Conservation (phyloP, 1,140 invertebrate genomes). For the Formica exsecta region DNA sequence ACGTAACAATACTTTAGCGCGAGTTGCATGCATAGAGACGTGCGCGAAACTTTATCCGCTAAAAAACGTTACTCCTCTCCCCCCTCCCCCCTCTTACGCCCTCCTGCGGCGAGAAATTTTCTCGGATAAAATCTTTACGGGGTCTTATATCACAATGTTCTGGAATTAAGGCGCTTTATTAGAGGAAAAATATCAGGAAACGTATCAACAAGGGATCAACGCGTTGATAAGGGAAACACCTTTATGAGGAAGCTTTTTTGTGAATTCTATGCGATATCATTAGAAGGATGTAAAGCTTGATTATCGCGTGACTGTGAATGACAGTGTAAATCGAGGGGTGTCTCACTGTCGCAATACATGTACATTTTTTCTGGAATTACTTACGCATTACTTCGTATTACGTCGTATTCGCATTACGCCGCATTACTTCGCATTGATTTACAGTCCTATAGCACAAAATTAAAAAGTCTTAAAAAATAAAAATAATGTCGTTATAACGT, state of each 20-base stretch:
- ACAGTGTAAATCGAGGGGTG: not conserved
- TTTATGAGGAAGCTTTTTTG: not conserved
- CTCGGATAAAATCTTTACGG: no score
- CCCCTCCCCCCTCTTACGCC: no score
- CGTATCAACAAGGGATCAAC: not conserved
- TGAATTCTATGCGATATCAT: not conserved
- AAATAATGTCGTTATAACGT: no score
- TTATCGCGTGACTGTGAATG: not conserved
- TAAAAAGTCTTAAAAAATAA: no score
- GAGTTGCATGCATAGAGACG: no score
- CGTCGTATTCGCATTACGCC: no score
- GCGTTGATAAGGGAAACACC: not conserved
- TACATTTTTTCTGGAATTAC: no score
- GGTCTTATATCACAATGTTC: not conserved
- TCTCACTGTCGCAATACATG: no score
- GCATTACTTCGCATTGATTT: no score
- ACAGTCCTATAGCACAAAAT: no score
- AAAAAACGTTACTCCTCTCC: not conserved
- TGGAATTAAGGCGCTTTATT: slow-evolving; percentile 4
- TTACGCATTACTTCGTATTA: no score
- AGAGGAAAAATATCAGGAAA: not conserved
- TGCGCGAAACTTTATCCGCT: not conserved
- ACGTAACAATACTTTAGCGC: slow-evolving; percentile 6
- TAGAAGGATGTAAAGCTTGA: not conserved
- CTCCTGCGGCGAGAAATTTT: not conserved